Evolutionary conservation across 2,888 invertebrate species (phyloP).

Genomic region (Cistogaster globosa): DNA sequence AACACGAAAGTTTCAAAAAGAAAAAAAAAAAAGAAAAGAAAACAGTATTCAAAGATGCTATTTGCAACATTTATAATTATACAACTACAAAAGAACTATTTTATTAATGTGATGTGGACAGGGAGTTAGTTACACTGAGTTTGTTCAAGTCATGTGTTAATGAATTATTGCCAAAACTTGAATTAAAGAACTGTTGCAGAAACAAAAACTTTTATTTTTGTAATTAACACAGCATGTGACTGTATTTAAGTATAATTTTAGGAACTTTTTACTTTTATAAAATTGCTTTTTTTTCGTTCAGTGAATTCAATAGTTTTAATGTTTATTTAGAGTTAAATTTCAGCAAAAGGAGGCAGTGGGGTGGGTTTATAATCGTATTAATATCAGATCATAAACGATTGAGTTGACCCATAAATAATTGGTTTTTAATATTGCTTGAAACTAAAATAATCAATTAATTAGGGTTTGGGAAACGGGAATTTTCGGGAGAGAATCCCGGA

Average conservation of each 20-base stretch:
- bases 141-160: slow-evolving; percentile 62
- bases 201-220: slow-evolving; percentile 35
- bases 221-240: slow-evolving; percentile 58
- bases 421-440: too few relatives aligned
- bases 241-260: neutral
- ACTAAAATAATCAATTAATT: too few relatives aligned
- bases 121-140: neutral
- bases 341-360: neutral
- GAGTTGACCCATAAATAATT: too few relatives aligned
- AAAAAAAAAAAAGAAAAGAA: slow-evolving; percentile 1
- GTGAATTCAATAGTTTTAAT: neutral
- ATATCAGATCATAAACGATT: too few relatives aligned
- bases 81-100: slow-evolving; percentile 7
- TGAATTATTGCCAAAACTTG: slow-evolving; percentile 60
- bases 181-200: slow-evolving; percentile 19
- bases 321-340: slow-evolving; percentile 7
- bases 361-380: neutral
- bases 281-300: neutral
- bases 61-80: slow-evolving; percentile 21
- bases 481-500: too few relatives aligned
- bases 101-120: neutral
- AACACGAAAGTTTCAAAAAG: slow-evolving; percentile 14
- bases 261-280: slow-evolving; percentile 8
- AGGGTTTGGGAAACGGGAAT: too few relatives aligned
- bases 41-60: slow-evolving; percentile 6